Conservation (phyloP, 35 echinoderm and acorn worm genomes). For the Apostichopus californicus region DNA sequence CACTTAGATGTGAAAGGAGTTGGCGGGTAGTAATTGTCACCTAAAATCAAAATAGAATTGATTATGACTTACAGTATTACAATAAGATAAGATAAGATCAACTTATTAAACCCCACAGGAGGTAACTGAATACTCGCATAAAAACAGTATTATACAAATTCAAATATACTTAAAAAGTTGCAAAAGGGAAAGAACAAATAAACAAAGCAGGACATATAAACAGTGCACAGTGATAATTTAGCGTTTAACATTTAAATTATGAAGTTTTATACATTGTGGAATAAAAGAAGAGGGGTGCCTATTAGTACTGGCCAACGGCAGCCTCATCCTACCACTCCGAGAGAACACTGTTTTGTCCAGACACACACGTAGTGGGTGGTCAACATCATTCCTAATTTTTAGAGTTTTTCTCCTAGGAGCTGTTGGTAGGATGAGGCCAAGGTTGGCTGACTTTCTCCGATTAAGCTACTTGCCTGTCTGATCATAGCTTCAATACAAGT, state of each 20-base stretch:
- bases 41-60: constrained; percentile 34
- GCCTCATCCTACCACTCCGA: not conserved
- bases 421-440: not conserved
- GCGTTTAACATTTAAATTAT: not conserved
- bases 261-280: not conserved
- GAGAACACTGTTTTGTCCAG: not conserved
- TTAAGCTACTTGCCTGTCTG: not conserved
- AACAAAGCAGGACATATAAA: too few species aligned
- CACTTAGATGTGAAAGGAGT: constrained; percentile 84
- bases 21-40: constrained; percentile 92
- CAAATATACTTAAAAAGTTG: too few species aligned
- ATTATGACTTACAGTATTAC: too few species aligned
- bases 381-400: not conserved
- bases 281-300: not conserved
- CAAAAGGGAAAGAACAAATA: too few species aligned
- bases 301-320: not conserved
- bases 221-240: too few species aligned
- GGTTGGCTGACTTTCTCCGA: not conserved
- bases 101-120: too few species aligned
- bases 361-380: not conserved
- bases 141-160: not conserved
- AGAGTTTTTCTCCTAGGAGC: not conserved
- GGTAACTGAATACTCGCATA: not conserved
- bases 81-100: too few species aligned
- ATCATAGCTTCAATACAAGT: not conserved